phyloP scores from a whole-genome alignment of 2,888 invertebrate species.

The Antheraea yamamai region DNA sequence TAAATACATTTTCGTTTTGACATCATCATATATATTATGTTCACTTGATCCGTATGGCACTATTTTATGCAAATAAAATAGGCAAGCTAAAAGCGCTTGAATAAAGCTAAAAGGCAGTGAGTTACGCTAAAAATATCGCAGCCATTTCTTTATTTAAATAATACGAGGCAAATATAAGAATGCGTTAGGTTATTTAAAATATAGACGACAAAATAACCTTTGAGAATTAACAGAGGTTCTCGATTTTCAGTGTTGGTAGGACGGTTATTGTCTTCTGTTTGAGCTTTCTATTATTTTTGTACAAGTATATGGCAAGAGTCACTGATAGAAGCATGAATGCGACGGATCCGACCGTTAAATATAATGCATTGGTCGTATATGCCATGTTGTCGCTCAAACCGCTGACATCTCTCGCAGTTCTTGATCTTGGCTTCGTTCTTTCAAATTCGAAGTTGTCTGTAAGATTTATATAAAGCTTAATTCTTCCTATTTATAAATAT shows the following conservation, averaged over 20 bases:
- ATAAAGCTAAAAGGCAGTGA: slow-evolving; percentile 69
- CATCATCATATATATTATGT: neutral
- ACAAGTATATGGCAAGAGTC: slow-evolving; percentile 51
- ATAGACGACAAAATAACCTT: slow-evolving; percentile 41
- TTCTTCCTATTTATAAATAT: neutral
- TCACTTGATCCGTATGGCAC: slow-evolving; percentile 59
- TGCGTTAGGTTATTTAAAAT: slow-evolving; percentile 45
- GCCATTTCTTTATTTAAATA: slow-evolving; percentile 42
- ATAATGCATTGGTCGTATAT: slow-evolving; percentile 43
- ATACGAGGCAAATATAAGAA: slow-evolving; percentile 34
- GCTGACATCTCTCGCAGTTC: slow-evolving; percentile 61
- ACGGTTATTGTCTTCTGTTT: slow-evolving; percentile 30
- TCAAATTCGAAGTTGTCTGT: slow-evolving; percentile 69
- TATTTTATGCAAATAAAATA: slow-evolving; percentile 73
- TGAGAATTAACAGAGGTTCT: slow-evolving; percentile 38
- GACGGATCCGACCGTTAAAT: slow-evolving; percentile 55
- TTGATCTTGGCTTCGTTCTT: slow-evolving; percentile 61
- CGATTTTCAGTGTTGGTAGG: slow-evolving; percentile 21
- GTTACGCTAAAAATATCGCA: slow-evolving; percentile 42
- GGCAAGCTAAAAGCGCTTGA: slow-evolving; percentile 56
- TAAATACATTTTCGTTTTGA: slow-evolving; percentile 4
- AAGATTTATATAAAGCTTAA: slow-evolving; percentile 31
- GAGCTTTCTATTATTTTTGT: slow-evolving; percentile 44
- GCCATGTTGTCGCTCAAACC: slow-evolving; percentile 34
- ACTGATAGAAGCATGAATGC: slow-evolving; percentile 51